A percentile compares a stretch with the other conserved stretches of the same genome.
phyloP scores from a whole-genome alignment of 2,113 vertebrate species.

The Alectura lathami region DNA sequence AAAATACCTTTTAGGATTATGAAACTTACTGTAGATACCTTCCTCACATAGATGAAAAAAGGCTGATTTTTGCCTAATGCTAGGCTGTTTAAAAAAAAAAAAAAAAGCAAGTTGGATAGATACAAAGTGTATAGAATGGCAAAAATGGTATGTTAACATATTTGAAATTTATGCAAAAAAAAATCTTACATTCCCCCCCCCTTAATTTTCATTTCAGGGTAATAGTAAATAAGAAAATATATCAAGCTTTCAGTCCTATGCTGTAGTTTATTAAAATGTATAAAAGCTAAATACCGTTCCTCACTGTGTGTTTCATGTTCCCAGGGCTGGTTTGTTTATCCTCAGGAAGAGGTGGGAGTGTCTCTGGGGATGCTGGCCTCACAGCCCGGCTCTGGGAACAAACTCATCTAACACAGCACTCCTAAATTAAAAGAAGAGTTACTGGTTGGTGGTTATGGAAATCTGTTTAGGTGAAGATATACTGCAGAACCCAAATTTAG shows the following conservation, averaged over 20 bases:
- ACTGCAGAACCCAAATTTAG: constrained; percentile 17
- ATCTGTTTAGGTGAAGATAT: constrained; percentile 38
- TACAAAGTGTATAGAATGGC: neutral
- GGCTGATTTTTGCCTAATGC: neutral
- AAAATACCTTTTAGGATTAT: neutral
- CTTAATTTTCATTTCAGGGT: constrained; percentile 11
- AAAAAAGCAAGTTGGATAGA: neutral
- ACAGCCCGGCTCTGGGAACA: constrained; percentile 45
- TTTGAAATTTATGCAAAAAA: constrained; percentile 20
- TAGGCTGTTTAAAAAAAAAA: neutral
- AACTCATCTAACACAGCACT: constrained; percentile 35
- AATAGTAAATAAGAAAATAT: constrained; percentile 5
- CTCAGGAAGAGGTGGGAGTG: constrained; percentile 62
- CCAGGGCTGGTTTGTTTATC: constrained; percentile 52
- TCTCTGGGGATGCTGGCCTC: constrained; percentile 38
- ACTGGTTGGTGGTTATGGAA: constrained; percentile 51
- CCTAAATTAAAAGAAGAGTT: constrained; percentile 59
- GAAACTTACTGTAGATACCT: neutral
- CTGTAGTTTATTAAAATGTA: constrained; percentile 46
- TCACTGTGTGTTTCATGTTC: constrained; percentile 48
- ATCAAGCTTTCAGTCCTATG: neutral
- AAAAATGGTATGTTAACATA: neutral
- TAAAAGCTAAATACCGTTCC: constrained; percentile 50
- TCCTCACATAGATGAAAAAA: neutral
- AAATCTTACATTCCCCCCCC: neutral